Base-by-base conservation (phyloP, 1,140 invertebrate genomes). In the Drosophila fuyamai region DNA sequence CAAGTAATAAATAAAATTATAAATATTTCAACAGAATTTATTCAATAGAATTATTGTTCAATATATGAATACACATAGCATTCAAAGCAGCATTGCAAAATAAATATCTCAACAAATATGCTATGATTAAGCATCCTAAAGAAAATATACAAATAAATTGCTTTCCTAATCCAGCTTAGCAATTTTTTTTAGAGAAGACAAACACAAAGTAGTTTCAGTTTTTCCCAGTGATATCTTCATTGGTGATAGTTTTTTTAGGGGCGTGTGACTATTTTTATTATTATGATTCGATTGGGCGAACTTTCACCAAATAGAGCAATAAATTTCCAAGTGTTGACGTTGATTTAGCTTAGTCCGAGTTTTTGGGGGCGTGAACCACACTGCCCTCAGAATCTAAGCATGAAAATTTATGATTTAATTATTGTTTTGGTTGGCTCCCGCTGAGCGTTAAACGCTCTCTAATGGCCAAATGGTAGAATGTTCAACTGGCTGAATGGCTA, bases 221-320 rank as follows among this genome's bases (percentile, higher is more conserved):
- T 53, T n/a, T 46, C 13, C 6, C 16, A 43, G 43, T 58, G 46
- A 29, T n/a, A 8, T 18, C 57, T 38, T 44, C 35, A 10, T 38
- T 14, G 23, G 40, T 18, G 8, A 6, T 12, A 32, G 41, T 6
- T 10, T 4, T n/a, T 0, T 3, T 13, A 65, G 51, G 82, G 79
- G 84, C 80, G 85, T 89, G 84, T 68, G 77, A 81, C 55, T 89
- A 81, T 84, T 89, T 86, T 89, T 84, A 88, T 89, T 81, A 56
- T 88, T 89, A 50, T 81, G 73, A 77, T 89, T 83, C 50, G 72
- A 89, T 75, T 58, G 44, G 36, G 18, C 43, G 29, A 40, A 60
- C 82, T 83, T 65, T 75, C 66, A 46, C 79, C 77, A 90, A 89
- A 89, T 89, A 89, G 68, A 89, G 84, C 74, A 89, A 89, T 89